phyloP scores from a whole-genome alignment of 92 coral and sea anemone genomes.

The Porites rus region DNA sequence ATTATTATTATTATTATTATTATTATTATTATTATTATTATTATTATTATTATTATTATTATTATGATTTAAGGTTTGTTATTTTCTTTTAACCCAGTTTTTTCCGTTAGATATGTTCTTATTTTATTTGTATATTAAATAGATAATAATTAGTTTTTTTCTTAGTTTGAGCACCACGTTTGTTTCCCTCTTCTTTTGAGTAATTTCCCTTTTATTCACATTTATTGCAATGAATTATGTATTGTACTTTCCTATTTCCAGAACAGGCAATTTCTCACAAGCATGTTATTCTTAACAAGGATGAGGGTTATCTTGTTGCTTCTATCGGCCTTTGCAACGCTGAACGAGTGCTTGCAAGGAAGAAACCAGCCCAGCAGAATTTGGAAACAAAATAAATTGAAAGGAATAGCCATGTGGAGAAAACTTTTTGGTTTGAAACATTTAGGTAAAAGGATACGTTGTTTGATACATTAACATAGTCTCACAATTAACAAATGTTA shows the following conservation, averaged over 20 bases:
- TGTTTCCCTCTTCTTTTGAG: no score
- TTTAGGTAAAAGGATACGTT: neutral
- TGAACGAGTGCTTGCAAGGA: neutral
- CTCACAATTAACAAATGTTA: neutral
- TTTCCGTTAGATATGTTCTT: no score
- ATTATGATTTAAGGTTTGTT: no score
- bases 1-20: no score
- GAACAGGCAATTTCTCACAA: neutral
- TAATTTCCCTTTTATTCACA: no score
- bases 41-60: no score
- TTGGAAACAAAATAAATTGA: neutral
- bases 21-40: no score
- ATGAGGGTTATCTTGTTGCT: conserved; percentile 1
- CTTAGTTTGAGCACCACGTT: no score
- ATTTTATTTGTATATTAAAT: no score
- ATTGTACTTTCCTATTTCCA: neutral
- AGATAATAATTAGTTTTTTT: no score
- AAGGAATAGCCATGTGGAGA: conserved; percentile 9
- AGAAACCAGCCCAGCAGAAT: neutral
- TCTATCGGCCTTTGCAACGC: neutral
- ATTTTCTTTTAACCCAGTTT: no score
- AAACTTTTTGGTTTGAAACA: neutral
- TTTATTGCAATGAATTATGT: neutral
- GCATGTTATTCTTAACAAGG: neutral
- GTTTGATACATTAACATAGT: neutral